phyloP scores from a whole-genome alignment of 1,140 invertebrate genomes.

The Glomeris maerens region DNA sequence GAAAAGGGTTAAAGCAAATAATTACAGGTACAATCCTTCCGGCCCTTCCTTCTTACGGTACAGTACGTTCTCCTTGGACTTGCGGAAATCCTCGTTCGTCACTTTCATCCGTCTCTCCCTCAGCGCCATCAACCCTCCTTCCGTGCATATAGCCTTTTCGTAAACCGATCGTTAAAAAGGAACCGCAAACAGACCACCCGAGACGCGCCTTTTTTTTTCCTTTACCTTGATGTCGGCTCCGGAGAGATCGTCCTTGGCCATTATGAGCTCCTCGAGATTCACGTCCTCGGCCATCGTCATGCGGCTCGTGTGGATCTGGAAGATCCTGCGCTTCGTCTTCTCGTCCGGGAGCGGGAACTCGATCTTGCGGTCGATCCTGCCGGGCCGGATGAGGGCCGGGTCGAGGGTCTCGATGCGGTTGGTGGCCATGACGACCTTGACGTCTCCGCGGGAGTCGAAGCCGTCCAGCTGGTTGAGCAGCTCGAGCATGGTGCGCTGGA shows the following conservation, averaged over 20 bases:
- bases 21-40: constrained; percentile 94
- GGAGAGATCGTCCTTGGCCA: constrained; percentile 98
- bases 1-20: too few relatives aligned
- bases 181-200: constrained; percentile 2
- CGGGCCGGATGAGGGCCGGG: constrained; percentile 94
- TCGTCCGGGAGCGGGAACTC: constrained; percentile 99
- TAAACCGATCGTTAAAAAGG: constrained; percentile 4
- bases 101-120: constrained; percentile 98
- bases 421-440: constrained; percentile 97
- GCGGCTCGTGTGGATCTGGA: constrained; percentile 93
- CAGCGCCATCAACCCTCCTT: constrained; percentile 94
- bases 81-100: constrained; percentile 98
- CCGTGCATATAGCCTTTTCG: constrained; percentile 91
- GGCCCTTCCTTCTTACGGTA: constrained; percentile 99
- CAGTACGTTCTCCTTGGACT: constrained; percentile 97
- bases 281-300: constrained; percentile 98
- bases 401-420: constrained; percentile 98
- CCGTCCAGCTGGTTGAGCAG: constrained; percentile 97
- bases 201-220: neutral
- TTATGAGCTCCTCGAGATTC: constrained; percentile 92
- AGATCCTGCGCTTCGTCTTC: constrained; percentile 95
- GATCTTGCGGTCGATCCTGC: constrained; percentile 97
- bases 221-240: constrained; percentile 70
- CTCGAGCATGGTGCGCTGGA: constrained; percentile 99
- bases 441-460: constrained; percentile 91